Base-by-base conservation (phyloP, 1,140 invertebrate species). In the Probaryconus sp. region DNA sequence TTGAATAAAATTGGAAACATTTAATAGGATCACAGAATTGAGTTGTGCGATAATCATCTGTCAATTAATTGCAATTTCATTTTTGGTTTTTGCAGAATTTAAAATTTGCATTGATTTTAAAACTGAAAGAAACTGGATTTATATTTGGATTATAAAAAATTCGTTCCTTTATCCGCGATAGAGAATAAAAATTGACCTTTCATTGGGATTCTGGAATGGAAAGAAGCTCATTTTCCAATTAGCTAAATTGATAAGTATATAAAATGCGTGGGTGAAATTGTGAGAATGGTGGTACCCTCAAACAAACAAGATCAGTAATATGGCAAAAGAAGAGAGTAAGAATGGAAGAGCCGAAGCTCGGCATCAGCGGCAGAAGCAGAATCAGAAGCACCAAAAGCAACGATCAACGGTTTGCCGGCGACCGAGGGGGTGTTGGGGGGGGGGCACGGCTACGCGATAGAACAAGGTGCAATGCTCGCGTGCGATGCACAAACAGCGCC, bases 381-480 rank as follows among this genome's bases (percentile, higher is more conserved):
- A 11, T 7, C 21, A 28, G 42, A 10, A 1, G 16, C 24, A 37
- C 20, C 43, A 33, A 30, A 48, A 28, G 53, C 45, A 28, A 38
- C 47, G 55, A 35, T 45, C 26, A 33, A 18, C 45, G 51, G 28
- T 17, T 31, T 21, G 48, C 17, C 21, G 33, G 16, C 17, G 42
- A 10, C 18, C 33, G 11, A 0, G 10, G 33, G 40, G 30, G 47
- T 21, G 50, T 21, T 51, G 42, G 24, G 17, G 40, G 21, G 26
- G 55, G 65, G 60, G 28, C 13, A 28, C 6, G 58, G 78, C 81
- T 81, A 79, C 73, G 79, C 80, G 84, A 85, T 86, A 85, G 80
- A 85, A 81, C 79, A 84, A 87, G 85, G 85, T 87, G 86, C 86
- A 87, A 87, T 81, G 86, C 81, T 85, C 85, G 83, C 77, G 76